These are phyloP conservation scores for Poicephalus gulielmi DNA, from an alignment of 2,113 vertebrate species.

Conservation along the genomic window DNA sequence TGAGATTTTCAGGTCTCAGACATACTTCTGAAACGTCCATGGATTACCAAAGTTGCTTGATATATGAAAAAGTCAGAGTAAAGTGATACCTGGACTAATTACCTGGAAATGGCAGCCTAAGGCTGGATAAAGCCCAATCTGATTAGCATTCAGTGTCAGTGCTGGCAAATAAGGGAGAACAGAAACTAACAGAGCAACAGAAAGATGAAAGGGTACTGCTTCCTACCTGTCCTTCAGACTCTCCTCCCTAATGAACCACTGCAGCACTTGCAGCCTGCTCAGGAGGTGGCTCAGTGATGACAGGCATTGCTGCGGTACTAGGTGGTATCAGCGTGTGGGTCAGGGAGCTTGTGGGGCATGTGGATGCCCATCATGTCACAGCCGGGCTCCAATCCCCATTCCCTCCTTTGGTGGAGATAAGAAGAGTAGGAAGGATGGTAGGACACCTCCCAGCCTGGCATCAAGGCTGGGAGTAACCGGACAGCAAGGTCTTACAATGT, in stretches of 20 bases:
- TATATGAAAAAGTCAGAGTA: neutral
- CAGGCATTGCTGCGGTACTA: neutral
- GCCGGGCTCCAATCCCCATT: fast-evolving
- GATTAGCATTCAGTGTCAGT: neutral
- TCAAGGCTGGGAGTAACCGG: neutral
- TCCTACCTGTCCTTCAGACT: neutral
- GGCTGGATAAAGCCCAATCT: neutral
- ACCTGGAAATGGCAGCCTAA: neutral
- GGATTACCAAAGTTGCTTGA: neutral
- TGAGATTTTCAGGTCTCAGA: neutral
- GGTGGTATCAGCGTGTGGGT: fast-evolving
- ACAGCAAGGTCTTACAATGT: neutral
- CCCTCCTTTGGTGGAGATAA: fast-evolving
- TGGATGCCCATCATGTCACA: fast-evolving
- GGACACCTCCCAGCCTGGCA: neutral
- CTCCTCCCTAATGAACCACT: neutral
- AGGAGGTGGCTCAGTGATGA: neutral
- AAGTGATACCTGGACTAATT: constrained; percentile 9
- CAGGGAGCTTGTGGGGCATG: fast-evolving
- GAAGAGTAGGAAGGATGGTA: neutral
- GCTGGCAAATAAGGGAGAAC: neutral
- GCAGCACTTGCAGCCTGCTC: neutral
- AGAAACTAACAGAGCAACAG: neutral
- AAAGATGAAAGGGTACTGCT: neutral
- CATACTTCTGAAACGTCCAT: neutral